A percentile compares a stretch with the other conserved stretches of the same genome.
These are phyloP conservation scores for Nannospalax galili DNA, from an alignment of 2,113 vertebrate genomes.

Conservation along the genomic window DNA sequence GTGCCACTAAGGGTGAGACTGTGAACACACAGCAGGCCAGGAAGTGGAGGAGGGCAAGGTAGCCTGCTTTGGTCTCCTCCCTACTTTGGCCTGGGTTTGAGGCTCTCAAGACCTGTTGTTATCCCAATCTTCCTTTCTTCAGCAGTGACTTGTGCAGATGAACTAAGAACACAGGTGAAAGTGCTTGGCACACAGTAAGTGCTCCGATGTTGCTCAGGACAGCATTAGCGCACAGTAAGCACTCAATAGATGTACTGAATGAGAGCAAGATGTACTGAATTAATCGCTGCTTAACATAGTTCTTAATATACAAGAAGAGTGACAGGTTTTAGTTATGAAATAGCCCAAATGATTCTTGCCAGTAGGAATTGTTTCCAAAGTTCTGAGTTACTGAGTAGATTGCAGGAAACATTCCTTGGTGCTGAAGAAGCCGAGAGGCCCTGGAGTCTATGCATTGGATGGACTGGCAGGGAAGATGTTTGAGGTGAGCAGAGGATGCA, in stretches of 20 bases:
- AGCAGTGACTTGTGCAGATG: background rate
- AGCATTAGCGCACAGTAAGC: background rate
- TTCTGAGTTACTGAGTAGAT: background rate
- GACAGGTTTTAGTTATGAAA: background rate
- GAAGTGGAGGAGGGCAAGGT: background rate
- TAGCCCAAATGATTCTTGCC: background rate
- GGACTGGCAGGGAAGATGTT: background rate
- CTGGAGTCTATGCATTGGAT: background rate
- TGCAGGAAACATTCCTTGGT: background rate
- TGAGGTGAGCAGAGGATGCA: background rate
- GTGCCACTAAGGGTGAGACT: background rate
- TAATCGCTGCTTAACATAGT: background rate
- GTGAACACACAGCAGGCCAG: rapidly evolving
- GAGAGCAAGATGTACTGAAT: background rate
- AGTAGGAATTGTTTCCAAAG: background rate
- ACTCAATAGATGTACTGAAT: background rate
- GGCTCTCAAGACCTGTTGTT: background rate
- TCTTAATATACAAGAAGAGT: background rate
- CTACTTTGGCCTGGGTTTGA: background rate
- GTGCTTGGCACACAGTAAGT: background rate
- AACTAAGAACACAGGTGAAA: background rate
- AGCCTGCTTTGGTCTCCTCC: background rate
- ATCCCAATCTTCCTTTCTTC: background rate
- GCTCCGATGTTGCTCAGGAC: background rate
- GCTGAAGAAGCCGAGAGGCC: background rate